Percentiles rank a stretch among this genome's conserved stretches.
Conservation (phyloP, 2,797 vertebrate species). For the Oryzias sinensis region DNA sequence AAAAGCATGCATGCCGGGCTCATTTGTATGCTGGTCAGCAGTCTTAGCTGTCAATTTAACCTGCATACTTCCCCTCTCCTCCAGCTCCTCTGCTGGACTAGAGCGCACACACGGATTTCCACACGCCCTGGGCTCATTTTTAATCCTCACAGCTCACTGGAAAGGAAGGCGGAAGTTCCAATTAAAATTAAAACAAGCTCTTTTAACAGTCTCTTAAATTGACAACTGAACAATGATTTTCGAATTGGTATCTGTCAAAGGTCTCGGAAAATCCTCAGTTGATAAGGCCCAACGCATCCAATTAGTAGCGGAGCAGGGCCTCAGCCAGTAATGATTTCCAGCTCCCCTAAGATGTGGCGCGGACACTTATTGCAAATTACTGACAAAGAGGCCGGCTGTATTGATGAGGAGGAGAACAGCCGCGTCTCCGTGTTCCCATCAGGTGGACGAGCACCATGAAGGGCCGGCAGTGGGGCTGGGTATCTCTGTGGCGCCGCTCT, state of each 20-base stretch:
- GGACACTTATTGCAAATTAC: slow-evolving; percentile 99
- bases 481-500: slow-evolving; percentile 29
- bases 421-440: slow-evolving; percentile 86
- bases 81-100: slow-evolving; percentile 30
- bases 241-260: slow-evolving; percentile 99
- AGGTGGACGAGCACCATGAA: slow-evolving; percentile 85
- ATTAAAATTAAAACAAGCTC: slow-evolving; percentile 97
- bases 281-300: slow-evolving; percentile 99
- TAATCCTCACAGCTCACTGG: slow-evolving; percentile 66
- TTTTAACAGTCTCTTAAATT: slow-evolving; percentile 99
- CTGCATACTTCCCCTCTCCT: slow-evolving; percentile 64
- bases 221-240: slow-evolving; percentile 99
- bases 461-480: slow-evolving; percentile 40
- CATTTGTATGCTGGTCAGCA: slow-evolving; percentile 67
- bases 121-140: slow-evolving; percentile 56
- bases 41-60: slow-evolving; percentile 76
- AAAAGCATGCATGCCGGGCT: slow-evolving; percentile 66
- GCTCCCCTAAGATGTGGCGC: slow-evolving; percentile 90
- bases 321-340: slow-evolving; percentile 95
- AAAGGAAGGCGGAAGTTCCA: slow-evolving; percentile 86
- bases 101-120: slow-evolving; percentile 25
- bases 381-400: slow-evolving; percentile 95
- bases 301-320: slow-evolving; percentile 92
- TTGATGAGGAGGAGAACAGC: slow-evolving; percentile 90
- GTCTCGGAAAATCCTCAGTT: slow-evolving; percentile 94